phyloP scores from a whole-genome alignment of 2,113 vertebrate species.

The Xenopus borealis region DNA sequence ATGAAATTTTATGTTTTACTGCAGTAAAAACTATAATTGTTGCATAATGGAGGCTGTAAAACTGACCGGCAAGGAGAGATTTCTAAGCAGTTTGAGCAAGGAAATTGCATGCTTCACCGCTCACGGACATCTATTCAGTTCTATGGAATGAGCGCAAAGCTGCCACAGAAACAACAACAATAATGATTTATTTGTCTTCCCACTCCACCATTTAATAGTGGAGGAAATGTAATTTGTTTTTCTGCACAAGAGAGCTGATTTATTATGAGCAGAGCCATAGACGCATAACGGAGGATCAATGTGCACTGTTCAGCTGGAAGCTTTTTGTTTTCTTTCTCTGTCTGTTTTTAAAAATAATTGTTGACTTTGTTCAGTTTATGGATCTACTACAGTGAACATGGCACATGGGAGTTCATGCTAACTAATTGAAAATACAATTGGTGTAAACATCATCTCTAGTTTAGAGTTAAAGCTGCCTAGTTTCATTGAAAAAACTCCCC shows the following conservation, averaged over 20 bases:
- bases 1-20: neutral
- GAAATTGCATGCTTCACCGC: conserved; percentile 26
- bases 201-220: conserved; percentile 39
- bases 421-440: neutral
- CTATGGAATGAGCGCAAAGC: conserved; percentile 23
- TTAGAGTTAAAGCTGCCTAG: too few relatives aligned
- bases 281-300: conserved; percentile 34
- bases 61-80: conserved; percentile 2
- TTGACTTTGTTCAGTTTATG: conserved; percentile 10
- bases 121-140: conserved; percentile 28
- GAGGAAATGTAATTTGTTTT: conserved; percentile 46
- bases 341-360: conserved; percentile 9
- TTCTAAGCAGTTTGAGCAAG: conserved; percentile 15
- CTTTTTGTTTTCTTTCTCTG: neutral
- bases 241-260: conserved; percentile 39
- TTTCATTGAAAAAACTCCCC: too few relatives aligned
- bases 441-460: too few relatives aligned
- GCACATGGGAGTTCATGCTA: neutral
- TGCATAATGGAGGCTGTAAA: neutral
- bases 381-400: neutral
- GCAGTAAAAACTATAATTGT: conserved; percentile 18
- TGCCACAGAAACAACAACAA: conserved; percentile 44
- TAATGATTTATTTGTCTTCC: conserved; percentile 43
- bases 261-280: conserved; percentile 29
- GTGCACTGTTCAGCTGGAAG: neutral